phyloP scores from a whole-genome alignment of 1,140 invertebrate species.

The Lineus longissimus region DNA sequence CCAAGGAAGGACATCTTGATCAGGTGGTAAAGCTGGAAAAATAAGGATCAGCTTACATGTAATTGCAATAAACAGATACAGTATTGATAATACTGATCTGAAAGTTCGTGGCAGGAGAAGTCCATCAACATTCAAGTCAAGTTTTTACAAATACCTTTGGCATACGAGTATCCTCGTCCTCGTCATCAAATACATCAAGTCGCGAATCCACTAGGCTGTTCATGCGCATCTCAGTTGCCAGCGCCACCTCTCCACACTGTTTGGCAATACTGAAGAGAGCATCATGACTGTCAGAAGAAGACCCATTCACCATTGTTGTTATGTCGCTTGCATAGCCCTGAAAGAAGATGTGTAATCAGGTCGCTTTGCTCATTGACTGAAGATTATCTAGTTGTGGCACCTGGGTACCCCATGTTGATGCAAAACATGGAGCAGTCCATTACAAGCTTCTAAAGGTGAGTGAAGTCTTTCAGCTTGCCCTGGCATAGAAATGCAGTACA shows the following conservation, averaged over 20 bases:
- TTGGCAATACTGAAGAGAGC: conserved; percentile 29
- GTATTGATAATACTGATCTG: no score
- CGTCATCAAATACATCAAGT: neutral
- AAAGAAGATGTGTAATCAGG: neutral
- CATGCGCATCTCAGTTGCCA: conserved; percentile 37
- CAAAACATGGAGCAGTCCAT: no score
- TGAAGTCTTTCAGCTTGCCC: no score
- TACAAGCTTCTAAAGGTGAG: no score
- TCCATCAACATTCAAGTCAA: no score
- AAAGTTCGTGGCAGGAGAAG: no score
- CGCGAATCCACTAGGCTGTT: conserved; percentile 22
- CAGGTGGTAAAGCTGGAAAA: conserved; percentile 31
- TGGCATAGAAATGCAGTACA: no score
- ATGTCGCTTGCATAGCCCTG: conserved; percentile 44
- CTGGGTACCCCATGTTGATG: no score
- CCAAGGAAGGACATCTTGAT: conserved; percentile 35
- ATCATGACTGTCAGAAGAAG: conserved; percentile 28
- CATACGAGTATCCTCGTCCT: neutral
- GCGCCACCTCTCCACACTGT: conserved; percentile 37
- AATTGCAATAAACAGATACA: no score
- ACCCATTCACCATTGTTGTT: conserved; percentile 35
- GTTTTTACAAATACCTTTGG: no score
- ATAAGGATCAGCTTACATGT: neutral
- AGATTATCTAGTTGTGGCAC: no score
- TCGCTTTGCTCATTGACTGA: no score